These are phyloP conservation scores for Pagrus major DNA, from an alignment of 2,113 vertebrate species.

Conservation along the genomic window DNA sequence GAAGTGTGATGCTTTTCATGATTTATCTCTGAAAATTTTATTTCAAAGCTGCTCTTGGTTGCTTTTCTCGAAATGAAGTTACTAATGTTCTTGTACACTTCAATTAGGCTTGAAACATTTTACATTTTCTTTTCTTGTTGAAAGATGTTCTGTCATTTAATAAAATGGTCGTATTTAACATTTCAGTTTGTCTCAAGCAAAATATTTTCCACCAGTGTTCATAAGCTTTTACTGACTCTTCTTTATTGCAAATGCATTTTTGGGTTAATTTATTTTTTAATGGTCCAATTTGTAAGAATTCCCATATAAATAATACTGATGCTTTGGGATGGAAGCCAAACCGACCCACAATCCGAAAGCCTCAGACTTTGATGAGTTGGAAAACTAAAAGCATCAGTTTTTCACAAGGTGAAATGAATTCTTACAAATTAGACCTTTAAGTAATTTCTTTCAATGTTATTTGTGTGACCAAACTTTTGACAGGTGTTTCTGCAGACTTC, in stretches of 20 bases:
- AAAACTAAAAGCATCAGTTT: too few relatives aligned
- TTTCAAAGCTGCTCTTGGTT: background rate
- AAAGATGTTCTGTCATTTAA: background rate
- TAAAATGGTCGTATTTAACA: background rate
- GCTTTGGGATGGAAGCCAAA: too few relatives aligned
- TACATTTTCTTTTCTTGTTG: too few relatives aligned
- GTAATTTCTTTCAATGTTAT: background rate
- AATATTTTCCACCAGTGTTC: background rate
- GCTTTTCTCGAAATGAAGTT: background rate
- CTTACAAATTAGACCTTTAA: too few relatives aligned
- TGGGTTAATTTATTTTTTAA: too few relatives aligned
- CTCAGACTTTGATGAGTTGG: too few relatives aligned
- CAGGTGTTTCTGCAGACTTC: slow-evolving; percentile 9
- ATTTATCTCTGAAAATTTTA: background rate
- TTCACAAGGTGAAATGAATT: too few relatives aligned
- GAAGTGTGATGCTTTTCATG: background rate
- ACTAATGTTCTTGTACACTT: background rate
- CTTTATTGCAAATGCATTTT: background rate
- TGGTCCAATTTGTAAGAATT: too few relatives aligned
- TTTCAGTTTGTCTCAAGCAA: background rate
- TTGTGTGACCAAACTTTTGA: slow-evolving; percentile 38
- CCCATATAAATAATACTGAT: too few relatives aligned
- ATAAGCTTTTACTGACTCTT: too few relatives aligned
- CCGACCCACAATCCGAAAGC: too few relatives aligned
- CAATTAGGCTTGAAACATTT: background rate